phyloP scores from a whole-genome alignment of 1,140 invertebrate genomes.

The Drosophila triauraria region DNA sequence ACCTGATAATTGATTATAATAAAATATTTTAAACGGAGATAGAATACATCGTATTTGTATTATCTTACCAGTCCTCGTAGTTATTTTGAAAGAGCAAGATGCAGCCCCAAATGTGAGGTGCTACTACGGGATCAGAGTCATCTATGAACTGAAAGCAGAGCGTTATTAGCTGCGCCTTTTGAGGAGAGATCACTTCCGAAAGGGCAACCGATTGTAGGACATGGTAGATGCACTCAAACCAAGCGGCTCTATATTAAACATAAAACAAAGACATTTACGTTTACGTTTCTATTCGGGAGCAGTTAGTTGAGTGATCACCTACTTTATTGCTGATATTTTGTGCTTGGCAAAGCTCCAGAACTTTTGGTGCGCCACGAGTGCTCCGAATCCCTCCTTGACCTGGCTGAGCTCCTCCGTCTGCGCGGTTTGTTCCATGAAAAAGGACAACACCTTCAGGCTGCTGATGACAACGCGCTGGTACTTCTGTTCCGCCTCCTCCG shows the following conservation, averaged over 20 bases:
- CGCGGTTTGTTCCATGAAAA: slow-evolving; percentile 87
- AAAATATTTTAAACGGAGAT: not conserved
- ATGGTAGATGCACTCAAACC: slow-evolving; percentile 89
- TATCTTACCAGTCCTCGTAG: slow-evolving; percentile 70
- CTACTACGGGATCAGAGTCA: slow-evolving; percentile 89
- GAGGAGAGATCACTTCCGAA: slow-evolving; percentile 85
- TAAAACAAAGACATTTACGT: not conserved
- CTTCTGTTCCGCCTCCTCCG: slow-evolving; percentile 91
- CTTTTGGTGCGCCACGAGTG: slow-evolving; percentile 85
- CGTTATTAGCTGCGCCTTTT: slow-evolving; percentile 87
- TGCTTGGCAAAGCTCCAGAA: slow-evolving; percentile 91
- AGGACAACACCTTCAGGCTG: slow-evolving; percentile 89
- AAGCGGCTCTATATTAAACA: slow-evolving; percentile 85
- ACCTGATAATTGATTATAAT: slow-evolving; percentile 85
- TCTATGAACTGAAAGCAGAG: slow-evolving; percentile 89
- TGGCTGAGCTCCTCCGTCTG: slow-evolving; percentile 86
- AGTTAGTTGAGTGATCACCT: not conserved
- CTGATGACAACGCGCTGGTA: slow-evolving; percentile 89
- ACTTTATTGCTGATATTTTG: slow-evolving; percentile 86
- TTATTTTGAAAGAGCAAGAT: slow-evolving; percentile 72
- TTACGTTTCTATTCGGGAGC: not conserved
- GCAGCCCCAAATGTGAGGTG: slow-evolving; percentile 89
- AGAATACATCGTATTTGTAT: not conserved
- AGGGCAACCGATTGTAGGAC: slow-evolving; percentile 87
- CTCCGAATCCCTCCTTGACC: slow-evolving; percentile 48